Base-by-base conservation (phyloP, 2,113 vertebrate species). In the Chelonoidis abingdonii region DNA sequence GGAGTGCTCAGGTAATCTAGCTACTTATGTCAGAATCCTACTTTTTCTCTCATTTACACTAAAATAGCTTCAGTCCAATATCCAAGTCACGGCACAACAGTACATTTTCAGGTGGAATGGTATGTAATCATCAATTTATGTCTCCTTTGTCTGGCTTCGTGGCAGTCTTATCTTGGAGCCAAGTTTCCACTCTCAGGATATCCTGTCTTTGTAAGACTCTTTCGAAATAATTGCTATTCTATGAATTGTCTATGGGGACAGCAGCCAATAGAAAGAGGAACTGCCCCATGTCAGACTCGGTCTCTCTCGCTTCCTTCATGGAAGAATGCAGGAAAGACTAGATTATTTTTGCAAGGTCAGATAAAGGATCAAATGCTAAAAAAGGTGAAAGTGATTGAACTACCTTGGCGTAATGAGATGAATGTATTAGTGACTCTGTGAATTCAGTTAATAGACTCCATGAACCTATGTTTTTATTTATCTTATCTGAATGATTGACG, bases 391-490 rank as follows among this genome's bases (percentile, higher is more conserved):
- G 5, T 57, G 22, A 10, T 2, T 0, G 10, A 84, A 82, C 75
- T 8, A 3, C 6, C 22, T 2, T 0, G 0, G 1, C 22, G 2
- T 2, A 52, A 44, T 31, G 2, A 35, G 53, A 86, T 0, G 38
- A 81, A 52, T 0, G 1, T 88, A 25, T 1, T 0, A 31, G 14
- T 29, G n/a, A 2, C 52, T 0, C 44, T 3, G 47, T 5, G 41
- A 75, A 54, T 0, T 53, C 76, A 85, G 76, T 44, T 1, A 35
- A 52, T 1, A 13, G 81, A 47, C 1, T 5, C 56, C 69, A 49
- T 19, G 49, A 76, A 47, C 50, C 21, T 0, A 0, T 0, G 8
- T 50, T 2, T 62, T 88, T 4, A 49, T 59, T 13, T 78, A 14
- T 38, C 6, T 79, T 21, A 35, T 82, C 83, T 0, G 27, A 80